These are phyloP conservation scores for Tragelaphus oryx DNA, from an alignment of 2,797 vertebrate species.

Conservation along the genomic window DNA sequence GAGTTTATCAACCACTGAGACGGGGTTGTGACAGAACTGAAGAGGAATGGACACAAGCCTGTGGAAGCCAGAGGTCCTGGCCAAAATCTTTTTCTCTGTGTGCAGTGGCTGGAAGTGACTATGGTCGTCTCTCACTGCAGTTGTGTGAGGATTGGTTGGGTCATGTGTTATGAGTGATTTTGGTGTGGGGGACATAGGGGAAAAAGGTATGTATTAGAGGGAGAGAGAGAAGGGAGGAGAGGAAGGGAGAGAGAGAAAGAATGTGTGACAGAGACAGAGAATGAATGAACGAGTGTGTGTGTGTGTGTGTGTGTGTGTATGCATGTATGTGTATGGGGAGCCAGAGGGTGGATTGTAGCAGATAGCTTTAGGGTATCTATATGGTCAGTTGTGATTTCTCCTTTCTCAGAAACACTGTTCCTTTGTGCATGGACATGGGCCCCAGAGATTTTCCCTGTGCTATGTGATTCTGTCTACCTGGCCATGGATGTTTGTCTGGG, in stretches of 20 bases:
- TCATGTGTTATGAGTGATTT: not conserved
- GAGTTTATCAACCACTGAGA: not conserved
- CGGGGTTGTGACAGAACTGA: not conserved
- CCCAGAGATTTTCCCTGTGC: not conserved
- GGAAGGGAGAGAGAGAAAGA: not conserved
- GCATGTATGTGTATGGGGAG: not conserved
- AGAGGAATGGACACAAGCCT: not conserved
- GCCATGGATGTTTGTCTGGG: not conserved
- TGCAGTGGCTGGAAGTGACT: not conserved
- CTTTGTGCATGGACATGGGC: not conserved
- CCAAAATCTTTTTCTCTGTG: not conserved
- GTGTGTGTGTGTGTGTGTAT: not conserved
- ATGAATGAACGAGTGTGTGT: not conserved
- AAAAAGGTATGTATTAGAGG: not conserved
- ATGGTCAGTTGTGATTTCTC: not conserved
- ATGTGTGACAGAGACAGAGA: not conserved
- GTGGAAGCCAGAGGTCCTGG: not conserved
- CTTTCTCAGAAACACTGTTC: not conserved
- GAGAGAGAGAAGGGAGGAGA: not conserved
- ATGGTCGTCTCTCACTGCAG: not conserved
- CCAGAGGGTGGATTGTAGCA: not conserved
- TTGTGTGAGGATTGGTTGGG: not conserved
- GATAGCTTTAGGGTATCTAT: not conserved
- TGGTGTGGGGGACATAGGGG: not conserved
- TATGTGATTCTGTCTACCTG: not conserved